Base-by-base conservation (phyloP, 2,797 vertebrate species). In the Oophaga sylvatica region DNA sequence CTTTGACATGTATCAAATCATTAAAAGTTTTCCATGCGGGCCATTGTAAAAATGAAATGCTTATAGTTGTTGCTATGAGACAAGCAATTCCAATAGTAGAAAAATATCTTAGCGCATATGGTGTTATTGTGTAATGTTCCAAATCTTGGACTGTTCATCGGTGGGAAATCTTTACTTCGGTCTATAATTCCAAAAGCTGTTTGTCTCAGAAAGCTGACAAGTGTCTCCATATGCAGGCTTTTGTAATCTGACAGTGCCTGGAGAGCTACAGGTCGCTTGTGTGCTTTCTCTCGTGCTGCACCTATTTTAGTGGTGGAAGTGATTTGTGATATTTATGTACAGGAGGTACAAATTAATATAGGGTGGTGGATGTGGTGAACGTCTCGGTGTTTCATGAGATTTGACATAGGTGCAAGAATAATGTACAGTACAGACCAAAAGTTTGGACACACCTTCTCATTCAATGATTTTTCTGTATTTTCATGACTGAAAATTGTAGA, bases 331-430 rank as follows among this genome's bases (percentile, higher is more conserved):
- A 80, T 31, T 17, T 67, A 2, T 41, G 26, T 76, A 17, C 17
- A 45, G 56, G 35, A 53, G 87, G 81, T 48, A 7, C 60, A 8
- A 29, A 45, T 26, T 10, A 26, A 60, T 31, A 81, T 9, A 7
- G 56, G 11, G 45, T 65, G 71, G 70, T 6, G 26, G 26, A 26
- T 26, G 26, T 26, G 41, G 41, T n/a, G 62, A 19, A 81, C 26
- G 26, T 12, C 57, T 88, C 81, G 73, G 29, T 71, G 71, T 80
- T 87, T 84, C 77, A 80, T 56, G 84, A 78, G 75, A 56, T 67
- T 26, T 84, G 77, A 41, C 22, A 59, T 76, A 88, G 83, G 87
- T 88, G 83, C 85, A 59, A 81, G 59, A 85, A 88, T 85, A 80
- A 41, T n/a, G n/a, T n/a, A n/a, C n/a, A n/a, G n/a, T n/a, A n/a